Percentiles rank a stretch among this genome's conserved stretches.
Conservation (phyloP, 2,888 invertebrate genomes). For the Linnaemya tessellans region DNA sequence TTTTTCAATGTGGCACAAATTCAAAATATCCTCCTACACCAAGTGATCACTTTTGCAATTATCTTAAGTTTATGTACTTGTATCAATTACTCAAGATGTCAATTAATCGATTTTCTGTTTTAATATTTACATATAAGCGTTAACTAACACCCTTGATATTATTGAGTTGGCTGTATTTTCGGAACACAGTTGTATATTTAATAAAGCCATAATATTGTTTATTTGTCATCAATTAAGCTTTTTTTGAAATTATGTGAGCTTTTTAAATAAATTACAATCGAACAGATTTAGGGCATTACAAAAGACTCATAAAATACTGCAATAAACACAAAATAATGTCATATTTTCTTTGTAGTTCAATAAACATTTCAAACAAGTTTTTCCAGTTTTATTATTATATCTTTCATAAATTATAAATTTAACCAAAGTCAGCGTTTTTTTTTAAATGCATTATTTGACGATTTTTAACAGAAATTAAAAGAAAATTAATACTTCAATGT, state of each 20-base stretch:
- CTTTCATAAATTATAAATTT: background rate
- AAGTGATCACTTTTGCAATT: too few relatives aligned
- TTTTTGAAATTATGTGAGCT: background rate
- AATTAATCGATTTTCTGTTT: background rate
- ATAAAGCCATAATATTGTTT: background rate
- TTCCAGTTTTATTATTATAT: background rate
- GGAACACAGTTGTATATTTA: background rate
- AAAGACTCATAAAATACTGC: background rate
- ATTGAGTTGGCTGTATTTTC: too few relatives aligned
- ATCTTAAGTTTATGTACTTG: too few relatives aligned
- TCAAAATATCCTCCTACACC: too few relatives aligned
- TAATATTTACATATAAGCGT: background rate
- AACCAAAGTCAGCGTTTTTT: background rate
- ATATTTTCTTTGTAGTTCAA: background rate
- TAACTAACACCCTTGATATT: background rate
- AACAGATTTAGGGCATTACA: background rate
- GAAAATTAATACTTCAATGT: background rate
- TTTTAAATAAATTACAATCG: background rate
- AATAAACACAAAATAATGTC: background rate
- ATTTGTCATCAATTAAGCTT: background rate
- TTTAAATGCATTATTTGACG: constrained; percentile 10
- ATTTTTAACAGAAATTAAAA: background rate
- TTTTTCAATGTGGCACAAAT: too few relatives aligned
- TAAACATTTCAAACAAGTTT: background rate
- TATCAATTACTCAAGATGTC: too few relatives aligned